Evolutionary conservation across 2,113 vertebrate species (phyloP), one percentile per base, ranked within the genome.

Genomic region (Pyxicephalus adspersus): DNA sequence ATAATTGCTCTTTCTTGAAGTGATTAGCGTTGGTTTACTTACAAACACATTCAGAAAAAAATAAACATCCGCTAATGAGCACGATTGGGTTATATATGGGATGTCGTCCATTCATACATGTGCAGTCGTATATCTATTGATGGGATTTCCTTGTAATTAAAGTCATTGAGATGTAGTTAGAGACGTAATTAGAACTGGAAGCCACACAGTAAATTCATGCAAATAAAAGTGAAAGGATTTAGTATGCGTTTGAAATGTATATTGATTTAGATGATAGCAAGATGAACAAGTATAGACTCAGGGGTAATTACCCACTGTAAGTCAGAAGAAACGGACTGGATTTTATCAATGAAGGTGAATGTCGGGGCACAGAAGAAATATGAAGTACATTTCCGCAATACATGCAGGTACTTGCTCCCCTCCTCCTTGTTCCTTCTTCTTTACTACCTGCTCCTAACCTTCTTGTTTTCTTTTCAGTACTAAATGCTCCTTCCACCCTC

Each of bases 131-230:
- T 70, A 61, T 80, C 45, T 64, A 55, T 54, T 17, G 26, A 81
- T 54, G 58, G 64, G 57, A n/a, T 73, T 25, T 74, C 83, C 60
- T 57, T 77, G 16, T 85, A 89, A 87, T 88, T 83, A 85, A 20
- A 72, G 25, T 80, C 88, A 91, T 88, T 80, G 83, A 87, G 85
- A 87, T 87, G 34, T 51, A 89, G 86, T 71, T 31, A 68, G 67
- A 80, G 77, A 79, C 66, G 87, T 89, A 89, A 88, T 90, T 89
- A 89, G 88, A 85, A 78, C 84, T 86, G 82, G 85, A 17, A 84
- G 66, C 54, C 72, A 28, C 55, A 29, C 61, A 85, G 85, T 85
- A 87, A 11, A 86, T 84, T 85, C 55, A 81, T 80, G 79, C 34
- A 83, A 91, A 86, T 84, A 86, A 87, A 89, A 83, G 19, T 73